Percentiles rank a stretch among this genome's conserved stretches.
Evolutionary conservation across 2,888 invertebrate species (phyloP).

Genomic region (Parelbella ahira): DNA sequence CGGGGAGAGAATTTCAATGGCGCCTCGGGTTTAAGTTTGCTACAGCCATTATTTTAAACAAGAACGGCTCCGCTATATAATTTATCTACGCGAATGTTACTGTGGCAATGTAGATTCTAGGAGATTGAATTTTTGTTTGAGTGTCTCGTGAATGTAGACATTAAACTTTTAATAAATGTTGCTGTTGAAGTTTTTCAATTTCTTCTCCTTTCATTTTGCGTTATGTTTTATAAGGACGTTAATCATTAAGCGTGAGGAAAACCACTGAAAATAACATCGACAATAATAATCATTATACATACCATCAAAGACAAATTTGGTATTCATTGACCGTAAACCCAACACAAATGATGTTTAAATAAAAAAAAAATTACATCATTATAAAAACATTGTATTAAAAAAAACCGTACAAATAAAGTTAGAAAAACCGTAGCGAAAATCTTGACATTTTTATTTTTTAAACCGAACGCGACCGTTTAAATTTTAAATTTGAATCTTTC

Average conservation of each 20-base stretch:
- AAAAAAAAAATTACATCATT: too few relatives aligned
- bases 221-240: too few relatives aligned
- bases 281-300: too few relatives aligned
- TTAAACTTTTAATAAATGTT: constrained; percentile 1
- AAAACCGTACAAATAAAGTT: constrained; percentile 8
- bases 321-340: too few relatives aligned
- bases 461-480: constrained; percentile 22
- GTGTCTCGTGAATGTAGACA: neutral
- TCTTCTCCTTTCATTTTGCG: too few relatives aligned
- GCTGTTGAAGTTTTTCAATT: too few relatives aligned
- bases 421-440: constrained; percentile 1
- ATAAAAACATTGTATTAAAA: too few relatives aligned
- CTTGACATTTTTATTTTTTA: constrained; percentile 21
- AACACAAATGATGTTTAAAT: too few relatives aligned
- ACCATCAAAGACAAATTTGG: too few relatives aligned
- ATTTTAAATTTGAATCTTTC: constrained; percentile 22
- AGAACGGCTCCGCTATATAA: constrained; percentile 18
- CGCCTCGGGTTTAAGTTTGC: constrained; percentile 25
- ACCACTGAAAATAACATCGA: too few relatives aligned
- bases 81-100: constrained; percentile 12
- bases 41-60: constrained; percentile 24
- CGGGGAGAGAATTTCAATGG: constrained; percentile 20
- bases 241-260: too few relatives aligned
- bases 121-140: constrained; percentile 15
- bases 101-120: constrained; percentile 11